Evolutionary conservation across 2,797 vertebrate genomes (phyloP).

Genomic region (Limnodromus scolopaceus): DNA sequence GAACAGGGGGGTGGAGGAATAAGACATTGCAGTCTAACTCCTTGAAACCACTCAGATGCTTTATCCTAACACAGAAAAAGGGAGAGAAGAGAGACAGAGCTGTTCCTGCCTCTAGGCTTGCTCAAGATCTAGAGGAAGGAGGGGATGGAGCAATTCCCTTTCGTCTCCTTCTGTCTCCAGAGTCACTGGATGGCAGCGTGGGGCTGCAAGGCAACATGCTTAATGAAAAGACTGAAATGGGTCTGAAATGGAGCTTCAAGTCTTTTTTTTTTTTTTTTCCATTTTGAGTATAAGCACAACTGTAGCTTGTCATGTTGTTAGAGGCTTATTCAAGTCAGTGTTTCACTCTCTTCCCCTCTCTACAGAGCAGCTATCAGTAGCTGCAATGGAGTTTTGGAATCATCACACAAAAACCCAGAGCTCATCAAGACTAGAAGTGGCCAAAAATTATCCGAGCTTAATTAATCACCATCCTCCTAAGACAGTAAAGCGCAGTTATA

Average conservation of each 20-base stretch:
- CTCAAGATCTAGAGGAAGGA: background rate
- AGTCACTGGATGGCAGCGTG: fast-evolving
- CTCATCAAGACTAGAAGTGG: background rate
- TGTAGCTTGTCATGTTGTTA: no score
- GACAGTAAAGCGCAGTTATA: background rate
- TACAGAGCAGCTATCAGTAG: background rate
- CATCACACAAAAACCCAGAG: background rate
- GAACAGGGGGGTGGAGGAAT: background rate
- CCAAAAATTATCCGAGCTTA: background rate
- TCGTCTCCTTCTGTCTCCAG: background rate
- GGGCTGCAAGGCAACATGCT: background rate
- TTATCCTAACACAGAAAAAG: background rate
- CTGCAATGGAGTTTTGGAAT: background rate
- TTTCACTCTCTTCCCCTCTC: background rate
- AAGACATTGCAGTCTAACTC: background rate
- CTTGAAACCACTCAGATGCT: background rate
- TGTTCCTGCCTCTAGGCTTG: background rate
- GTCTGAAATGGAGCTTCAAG: background rate
- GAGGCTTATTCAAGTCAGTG: background rate
- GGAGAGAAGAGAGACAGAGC: background rate
- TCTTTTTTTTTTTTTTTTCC: no score
- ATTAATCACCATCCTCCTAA: background rate
- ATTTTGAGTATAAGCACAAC: background rate
- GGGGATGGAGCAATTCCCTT: background rate
- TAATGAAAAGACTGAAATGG: background rate